Conservation (phyloP, 2,888 invertebrate species). For the Globia sparganii region DNA sequence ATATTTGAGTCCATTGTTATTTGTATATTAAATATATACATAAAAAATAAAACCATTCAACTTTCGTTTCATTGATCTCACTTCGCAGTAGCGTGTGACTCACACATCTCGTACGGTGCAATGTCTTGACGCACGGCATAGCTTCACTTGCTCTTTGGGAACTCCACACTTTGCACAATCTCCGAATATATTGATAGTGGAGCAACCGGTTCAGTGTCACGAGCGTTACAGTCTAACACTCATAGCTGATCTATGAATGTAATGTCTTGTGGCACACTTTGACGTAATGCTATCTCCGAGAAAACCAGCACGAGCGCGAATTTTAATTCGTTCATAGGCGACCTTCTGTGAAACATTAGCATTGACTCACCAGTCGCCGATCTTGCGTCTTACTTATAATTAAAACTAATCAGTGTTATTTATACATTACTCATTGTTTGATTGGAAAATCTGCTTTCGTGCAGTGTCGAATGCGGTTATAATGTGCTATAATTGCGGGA, state of each 20-base stretch:
- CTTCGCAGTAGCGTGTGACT: constrained; percentile 45
- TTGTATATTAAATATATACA: not conserved
- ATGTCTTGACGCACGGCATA: constrained; percentile 43
- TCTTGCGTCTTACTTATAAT: not conserved
- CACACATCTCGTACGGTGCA: constrained; percentile 3
- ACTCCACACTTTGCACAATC: constrained; percentile 28
- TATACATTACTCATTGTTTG: constrained; percentile 14
- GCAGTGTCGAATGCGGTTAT: constrained; percentile 1
- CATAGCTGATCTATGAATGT: not conserved
- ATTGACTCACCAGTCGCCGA: constrained; percentile 6
- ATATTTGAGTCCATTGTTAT: not conserved
- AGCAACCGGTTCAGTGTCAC: constrained; percentile 28
- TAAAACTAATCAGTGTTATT: constrained; percentile 10
- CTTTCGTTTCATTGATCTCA: constrained; percentile 36
- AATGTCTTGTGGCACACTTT: not conserved
- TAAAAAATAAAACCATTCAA: constrained; percentile 28
- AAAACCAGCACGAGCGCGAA: not conserved
- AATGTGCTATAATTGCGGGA: constrained; percentile 8
- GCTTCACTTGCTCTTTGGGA: constrained; percentile 20
- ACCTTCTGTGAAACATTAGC: constrained; percentile 7
- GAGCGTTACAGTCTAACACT: not conserved
- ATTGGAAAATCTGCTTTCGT: not conserved
- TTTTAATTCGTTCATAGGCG: not conserved
- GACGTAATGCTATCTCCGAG: constrained; percentile 28
- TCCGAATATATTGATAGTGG: constrained; percentile 13